Evolutionary conservation across 2,888 invertebrate genomes (phyloP), one percentile per base, ranked within the genome.

Genomic region (Liodrosophila aerea): DNA sequence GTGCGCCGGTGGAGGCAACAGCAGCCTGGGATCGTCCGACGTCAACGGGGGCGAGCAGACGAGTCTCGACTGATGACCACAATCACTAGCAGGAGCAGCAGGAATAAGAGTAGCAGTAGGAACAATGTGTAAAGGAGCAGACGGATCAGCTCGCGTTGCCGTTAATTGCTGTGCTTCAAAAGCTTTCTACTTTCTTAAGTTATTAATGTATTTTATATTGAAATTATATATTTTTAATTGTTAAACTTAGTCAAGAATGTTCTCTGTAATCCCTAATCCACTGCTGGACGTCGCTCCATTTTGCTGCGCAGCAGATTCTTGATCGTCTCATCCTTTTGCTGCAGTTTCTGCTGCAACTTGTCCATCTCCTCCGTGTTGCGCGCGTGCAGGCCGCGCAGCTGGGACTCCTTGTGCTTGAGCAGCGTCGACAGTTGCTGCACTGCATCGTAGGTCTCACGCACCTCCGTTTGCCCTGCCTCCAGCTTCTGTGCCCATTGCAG

Each of bases 251-350:
- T 11, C 12, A 2, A 8, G 9, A 12, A 7, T 4, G 11, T 15
- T 7, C 16, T 34, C 29, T 7, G 5, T 22, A 1, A 12, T 15
- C 2, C 8, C 18, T 57, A 76, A 40, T 82, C 76, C 1, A 78
- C 87, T 0, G 87, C 85, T 1, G 83, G 54, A 7, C 64, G 50
- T 18, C 78, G 70, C 50, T 88, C 47, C 66, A 88, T 64, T 60
- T 85, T 60, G 9, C 73, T 53, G 2, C 85, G 56, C 11, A 90
- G 65, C 29, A 90, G 84, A 52, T 86, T 89, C 18, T 75, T 81
- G 11, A 90, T 89, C 0, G 88, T 90, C 4, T 90, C 89, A 13
- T 90, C 90, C 41, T 88, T 88, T 46, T 90, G 90, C 37, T 85
- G 72, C n/a, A 90, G 66, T 52, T 88, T 89, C 9, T 85, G 70